These are phyloP conservation scores for Eurois occulta DNA, from an alignment of 2,888 invertebrate genomes.

Conservation along the genomic window DNA sequence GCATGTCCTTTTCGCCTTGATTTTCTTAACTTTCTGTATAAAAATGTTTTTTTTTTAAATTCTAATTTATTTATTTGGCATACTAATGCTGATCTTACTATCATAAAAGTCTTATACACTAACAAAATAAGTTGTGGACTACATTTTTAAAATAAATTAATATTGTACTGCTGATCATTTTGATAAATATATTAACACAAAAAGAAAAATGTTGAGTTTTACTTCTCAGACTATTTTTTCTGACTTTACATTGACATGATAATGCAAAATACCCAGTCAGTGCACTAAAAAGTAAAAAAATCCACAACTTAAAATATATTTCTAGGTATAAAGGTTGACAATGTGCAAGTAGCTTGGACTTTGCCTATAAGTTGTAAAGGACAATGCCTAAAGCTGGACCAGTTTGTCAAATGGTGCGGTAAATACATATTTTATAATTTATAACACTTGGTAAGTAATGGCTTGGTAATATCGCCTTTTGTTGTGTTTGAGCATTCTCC, in stretches of 20 bases:
- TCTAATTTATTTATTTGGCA: slow-evolving; percentile 25
- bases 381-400: not conserved
- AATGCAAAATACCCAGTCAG: not conserved
- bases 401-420: not conserved
- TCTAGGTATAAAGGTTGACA: not conserved
- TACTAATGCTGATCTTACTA: slow-evolving; percentile 24
- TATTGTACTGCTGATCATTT: slow-evolving; percentile 15
- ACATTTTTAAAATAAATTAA: slow-evolving; percentile 5
- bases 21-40: not conserved
- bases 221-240: not conserved
- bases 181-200: not conserved
- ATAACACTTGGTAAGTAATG: not conserved
- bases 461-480: no score
- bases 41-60: not conserved
- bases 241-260: not conserved
- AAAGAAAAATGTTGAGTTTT: not conserved
- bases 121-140: slow-evolving; percentile 4
- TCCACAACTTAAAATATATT: slow-evolving; percentile 13
- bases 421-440: not conserved
- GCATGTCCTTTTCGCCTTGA: not conserved
- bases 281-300: not conserved
- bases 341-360: slow-evolving; percentile 4
- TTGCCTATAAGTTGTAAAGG: not conserved
- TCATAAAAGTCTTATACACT: not conserved
- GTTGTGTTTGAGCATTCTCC: not conserved